Evolutionary conservation across 2,888 invertebrate species (phyloP).

Genomic region (Trisateles emortualis): DNA sequence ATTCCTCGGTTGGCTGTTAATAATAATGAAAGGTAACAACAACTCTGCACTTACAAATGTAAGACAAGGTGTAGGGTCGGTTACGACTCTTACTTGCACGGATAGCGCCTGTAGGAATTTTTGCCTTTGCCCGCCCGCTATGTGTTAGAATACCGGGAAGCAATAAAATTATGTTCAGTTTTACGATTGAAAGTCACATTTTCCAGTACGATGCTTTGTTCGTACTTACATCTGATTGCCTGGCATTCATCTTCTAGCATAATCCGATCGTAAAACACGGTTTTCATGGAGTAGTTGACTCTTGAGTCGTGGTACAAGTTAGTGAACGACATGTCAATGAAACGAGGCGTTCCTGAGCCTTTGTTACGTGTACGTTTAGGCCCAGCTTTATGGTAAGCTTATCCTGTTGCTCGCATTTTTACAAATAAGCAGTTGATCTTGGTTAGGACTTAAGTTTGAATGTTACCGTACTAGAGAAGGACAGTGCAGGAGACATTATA

Average conservation of each 20-base stretch:
- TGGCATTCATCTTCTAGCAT: conserved; percentile 79
- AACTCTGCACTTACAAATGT: conserved; percentile 52
- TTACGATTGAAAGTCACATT: conserved; percentile 83
- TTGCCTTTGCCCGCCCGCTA: conserved; percentile 58
- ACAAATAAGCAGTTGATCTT: too few relatives aligned
- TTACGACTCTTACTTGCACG: conserved; percentile 65
- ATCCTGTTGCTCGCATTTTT: conserved; percentile 3
- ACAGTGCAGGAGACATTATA: too few relatives aligned
- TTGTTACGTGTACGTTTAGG: conserved; percentile 24
- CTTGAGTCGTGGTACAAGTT: conserved; percentile 48
- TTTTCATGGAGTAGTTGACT: conserved; percentile 66
- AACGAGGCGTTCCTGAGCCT: conserved; percentile 29
- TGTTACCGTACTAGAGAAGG: too few relatives aligned
- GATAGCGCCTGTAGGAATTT: conserved; percentile 63
- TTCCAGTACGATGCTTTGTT: conserved; percentile 82
- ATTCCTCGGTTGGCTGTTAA: conserved; percentile 63
- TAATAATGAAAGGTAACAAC: conserved; percentile 66
- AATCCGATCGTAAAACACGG: conserved; percentile 77
- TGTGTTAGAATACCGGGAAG: conserved; percentile 74
- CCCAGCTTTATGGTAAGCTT: conserved; percentile 2
- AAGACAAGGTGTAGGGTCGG: conserved; percentile 56
- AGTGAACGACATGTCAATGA: conserved; percentile 31
- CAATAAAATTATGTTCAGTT: conserved; percentile 78
- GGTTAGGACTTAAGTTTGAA: too few relatives aligned
- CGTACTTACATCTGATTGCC: conserved; percentile 76